phyloP scores from a whole-genome alignment of 2,888 invertebrate species.

The Aelia acuminata region DNA sequence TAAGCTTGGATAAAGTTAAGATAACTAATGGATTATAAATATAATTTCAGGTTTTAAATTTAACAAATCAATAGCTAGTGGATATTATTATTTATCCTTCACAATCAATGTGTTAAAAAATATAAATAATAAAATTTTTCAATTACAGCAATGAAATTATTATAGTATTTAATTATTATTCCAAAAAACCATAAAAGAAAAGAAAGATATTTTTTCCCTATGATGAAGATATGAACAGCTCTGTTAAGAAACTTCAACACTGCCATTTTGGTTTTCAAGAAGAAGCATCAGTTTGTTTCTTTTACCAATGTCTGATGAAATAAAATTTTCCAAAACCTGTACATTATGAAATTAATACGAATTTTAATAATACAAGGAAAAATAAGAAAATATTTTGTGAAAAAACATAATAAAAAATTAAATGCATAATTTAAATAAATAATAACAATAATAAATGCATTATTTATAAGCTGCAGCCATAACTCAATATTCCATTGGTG shows the following conservation, averaged over 20 bases:
- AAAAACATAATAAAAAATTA: neutral
- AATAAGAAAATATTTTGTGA: neutral
- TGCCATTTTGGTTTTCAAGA: conserved; percentile 17
- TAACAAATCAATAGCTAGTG: neutral
- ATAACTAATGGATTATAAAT: neutral
- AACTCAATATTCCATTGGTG: no score
- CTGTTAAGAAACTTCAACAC: neutral
- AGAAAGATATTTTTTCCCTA: neutral
- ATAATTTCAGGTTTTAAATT: neutral
- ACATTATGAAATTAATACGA: conserved; percentile 66
- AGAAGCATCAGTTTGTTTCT: conserved; percentile 66
- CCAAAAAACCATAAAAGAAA: neutral
- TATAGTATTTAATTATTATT: neutral
- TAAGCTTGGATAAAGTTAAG: neutral
- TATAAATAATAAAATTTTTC: neutral
- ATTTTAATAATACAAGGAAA: neutral
- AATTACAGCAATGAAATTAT: neutral
- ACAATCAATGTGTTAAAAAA: neutral
- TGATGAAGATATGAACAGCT: neutral
- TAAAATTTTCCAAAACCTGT: conserved; percentile 75
- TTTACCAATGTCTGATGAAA: conserved; percentile 72
- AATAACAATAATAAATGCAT: no score
- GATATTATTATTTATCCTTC: neutral
- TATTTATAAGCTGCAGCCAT: no score
- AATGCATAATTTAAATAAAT: no score